These are phyloP conservation scores for Gandaritis pyraliata DNA, from an alignment of 2,888 invertebrate species.

Conservation along the genomic window DNA sequence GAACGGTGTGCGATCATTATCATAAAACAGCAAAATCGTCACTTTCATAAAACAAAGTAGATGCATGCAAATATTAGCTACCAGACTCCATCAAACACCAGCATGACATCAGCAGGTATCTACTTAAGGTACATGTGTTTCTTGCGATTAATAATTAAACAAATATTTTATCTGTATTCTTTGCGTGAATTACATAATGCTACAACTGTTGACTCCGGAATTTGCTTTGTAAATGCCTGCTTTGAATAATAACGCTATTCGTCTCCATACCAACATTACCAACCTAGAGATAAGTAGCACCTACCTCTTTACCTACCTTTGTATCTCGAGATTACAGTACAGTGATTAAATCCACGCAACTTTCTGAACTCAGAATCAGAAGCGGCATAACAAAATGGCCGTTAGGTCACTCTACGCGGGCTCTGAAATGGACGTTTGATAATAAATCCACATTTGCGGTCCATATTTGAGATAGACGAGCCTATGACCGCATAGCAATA, in stretches of 20 bases:
- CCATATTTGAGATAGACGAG: conserved; percentile 21
- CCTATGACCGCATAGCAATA: conserved; percentile 44
- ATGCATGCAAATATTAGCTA: conserved; percentile 5
- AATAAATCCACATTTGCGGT: conserved; percentile 26
- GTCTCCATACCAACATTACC: background rate
- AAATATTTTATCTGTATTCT: conserved; percentile 38
- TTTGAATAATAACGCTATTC: conserved; percentile 4
- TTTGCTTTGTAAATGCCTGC: conserved; percentile 2
- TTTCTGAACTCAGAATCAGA: conserved; percentile 1
- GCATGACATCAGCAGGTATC: conserved; percentile 30
- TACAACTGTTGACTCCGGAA: conserved; percentile 11
- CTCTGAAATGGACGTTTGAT: conserved; percentile 10
- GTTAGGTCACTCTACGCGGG: background rate
- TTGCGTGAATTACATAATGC: conserved; percentile 37
- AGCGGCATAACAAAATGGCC: conserved; percentile 13
- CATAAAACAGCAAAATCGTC: background rate
- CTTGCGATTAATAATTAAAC: conserved; percentile 39
- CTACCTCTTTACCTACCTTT: background rate
- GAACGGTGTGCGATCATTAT: no score
- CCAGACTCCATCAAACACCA: background rate
- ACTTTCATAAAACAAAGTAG: conserved; percentile 4
- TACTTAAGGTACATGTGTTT: conserved; percentile 30
- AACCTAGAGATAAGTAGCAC: background rate
- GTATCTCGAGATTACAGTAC: background rate
- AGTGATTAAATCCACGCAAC: background rate